Evolutionary conservation across 1,140 invertebrate genomes (phyloP), one percentile per base, ranked within the genome.

Genomic region (Uloborus diversus): DNA sequence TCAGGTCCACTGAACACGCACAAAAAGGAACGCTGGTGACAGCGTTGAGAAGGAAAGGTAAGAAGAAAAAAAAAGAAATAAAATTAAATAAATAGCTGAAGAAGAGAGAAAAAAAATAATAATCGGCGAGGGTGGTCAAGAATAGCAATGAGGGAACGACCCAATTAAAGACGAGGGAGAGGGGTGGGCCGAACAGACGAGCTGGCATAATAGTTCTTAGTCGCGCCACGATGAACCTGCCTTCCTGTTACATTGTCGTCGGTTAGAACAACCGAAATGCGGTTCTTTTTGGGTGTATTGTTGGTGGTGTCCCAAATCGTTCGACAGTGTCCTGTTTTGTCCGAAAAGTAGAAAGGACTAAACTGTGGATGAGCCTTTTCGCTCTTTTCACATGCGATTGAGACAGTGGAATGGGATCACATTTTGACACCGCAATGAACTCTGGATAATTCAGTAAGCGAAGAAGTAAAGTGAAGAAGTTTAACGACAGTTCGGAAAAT

Each of bases 71-170:
- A n/a, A 30, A 61, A n/a, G 14, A 73, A 73, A 35, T 37, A 37
- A 9, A 4, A 35, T 49, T 27, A 51, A 49, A 47, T 33, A 61
- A 73, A 47, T 47, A 61, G 32, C 35, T 7, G 56, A 61, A 42
- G 35, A 61, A 47, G 56, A 73, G 49, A 53, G 20, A 20, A 53
- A 20, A 53, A 20, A 53, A 53, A 53, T 20, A 73, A 51, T 42
- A 42, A 42, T 25, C 25, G 42, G 0, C 17, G 17, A 56, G 73
- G 27, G 7, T 78, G 35, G 73, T 56, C 61, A 56, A 47, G 73
- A 78, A 78, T 78, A 78, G 25, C 47, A 78, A 78, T 78, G 73
- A 78, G 71, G 30, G 28, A 20, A 49, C 73, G 73, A 78, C 73
- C 73, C 73, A 78, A 78, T 78, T 78, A 78, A 78, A 78, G 71